Evolutionary conservation across 2,113 vertebrate species (phyloP).

Genomic region (Caranx ignobilis): DNA sequence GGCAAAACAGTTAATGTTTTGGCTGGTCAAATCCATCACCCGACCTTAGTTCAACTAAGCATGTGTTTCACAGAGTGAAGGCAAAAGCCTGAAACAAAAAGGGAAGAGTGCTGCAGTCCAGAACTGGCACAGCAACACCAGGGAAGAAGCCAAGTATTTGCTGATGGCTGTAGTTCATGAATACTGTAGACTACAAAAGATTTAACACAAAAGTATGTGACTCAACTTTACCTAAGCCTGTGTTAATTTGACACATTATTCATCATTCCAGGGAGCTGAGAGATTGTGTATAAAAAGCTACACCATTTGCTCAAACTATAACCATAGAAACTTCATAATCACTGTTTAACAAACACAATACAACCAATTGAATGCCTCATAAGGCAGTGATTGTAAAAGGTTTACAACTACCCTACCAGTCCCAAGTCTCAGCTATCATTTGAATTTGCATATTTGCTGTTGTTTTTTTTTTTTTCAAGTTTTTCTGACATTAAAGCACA

Average conservation of each 20-base stretch:
- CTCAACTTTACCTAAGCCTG: not conserved
- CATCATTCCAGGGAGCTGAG: not conserved
- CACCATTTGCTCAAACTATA: not conserved
- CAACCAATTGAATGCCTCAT: not conserved
- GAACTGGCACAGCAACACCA: not conserved
- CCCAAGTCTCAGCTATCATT: too few species aligned
- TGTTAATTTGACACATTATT: not conserved
- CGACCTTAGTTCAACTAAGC: constrained; percentile 18
- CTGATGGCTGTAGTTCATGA: not conserved
- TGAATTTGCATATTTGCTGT: too few species aligned
- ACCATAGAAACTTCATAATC: not conserved
- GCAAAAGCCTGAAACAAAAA: not conserved
- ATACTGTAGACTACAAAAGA: not conserved
- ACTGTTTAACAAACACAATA: not conserved
- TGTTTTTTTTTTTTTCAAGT: too few species aligned
- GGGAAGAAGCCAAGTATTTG: not conserved
- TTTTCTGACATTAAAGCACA: too few species aligned
- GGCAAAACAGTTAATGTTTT: constrained; percentile 6
- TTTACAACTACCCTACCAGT: not conserved
- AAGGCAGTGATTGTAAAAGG: not conserved
- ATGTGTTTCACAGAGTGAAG: constrained; percentile 19
- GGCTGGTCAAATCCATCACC: not conserved
- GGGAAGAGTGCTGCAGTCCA: not conserved
- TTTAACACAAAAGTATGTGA: not conserved
- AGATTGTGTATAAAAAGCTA: not conserved